Base-by-base conservation (phyloP, 2,888 invertebrate species). In the Aphidoletes aphidimyza region DNA sequence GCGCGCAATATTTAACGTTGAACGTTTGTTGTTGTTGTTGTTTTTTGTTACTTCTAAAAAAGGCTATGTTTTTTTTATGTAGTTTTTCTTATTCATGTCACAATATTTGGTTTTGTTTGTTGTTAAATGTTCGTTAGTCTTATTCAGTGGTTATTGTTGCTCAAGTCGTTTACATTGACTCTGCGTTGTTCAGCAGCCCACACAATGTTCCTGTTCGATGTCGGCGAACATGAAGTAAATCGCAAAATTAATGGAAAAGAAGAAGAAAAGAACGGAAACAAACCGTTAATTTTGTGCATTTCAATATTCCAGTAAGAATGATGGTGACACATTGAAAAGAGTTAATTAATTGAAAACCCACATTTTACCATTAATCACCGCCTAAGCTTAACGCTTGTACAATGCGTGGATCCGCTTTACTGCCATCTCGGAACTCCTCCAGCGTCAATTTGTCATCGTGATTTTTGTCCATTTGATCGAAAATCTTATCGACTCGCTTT, bases 381-480 rank as follows among this genome's bases (percentile, higher is more conserved):
- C 96, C 96, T 87, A 97, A 92, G 84, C 96, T 95, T 86, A 98
- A 92, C 84, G 98, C 98, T 91, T 98, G 98, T 85, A 99, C 98
- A 89, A 99, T 99, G 90, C 98, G 94, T 47, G 98, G 98, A 91
- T 99, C 98, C 85, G 98, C 98, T 91, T 99, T 98, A 91, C 98
- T 97, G 87, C 98, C 98, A 91, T 98, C 98, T 88, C 97, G 94
- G 92, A 98, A 98, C 90, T 98, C 98, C 88, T 98, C 98, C 87
- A 98, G 92, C 81, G 98, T 98, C 87, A 98, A 92, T 88, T 96
- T 94, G 91, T 98, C 98, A 91, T 98, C 98, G 91, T 98, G 97
- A 90, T 99, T 98, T 92, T 96, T 98, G 91, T 99, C 99, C 98
- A 98, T 97, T 90, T 98, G 98, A 90, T 97, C 97, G 92, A 99